Evolutionary conservation across 2,797 vertebrate genomes (phyloP).

Genomic region (Clarias platycephalus): DNA sequence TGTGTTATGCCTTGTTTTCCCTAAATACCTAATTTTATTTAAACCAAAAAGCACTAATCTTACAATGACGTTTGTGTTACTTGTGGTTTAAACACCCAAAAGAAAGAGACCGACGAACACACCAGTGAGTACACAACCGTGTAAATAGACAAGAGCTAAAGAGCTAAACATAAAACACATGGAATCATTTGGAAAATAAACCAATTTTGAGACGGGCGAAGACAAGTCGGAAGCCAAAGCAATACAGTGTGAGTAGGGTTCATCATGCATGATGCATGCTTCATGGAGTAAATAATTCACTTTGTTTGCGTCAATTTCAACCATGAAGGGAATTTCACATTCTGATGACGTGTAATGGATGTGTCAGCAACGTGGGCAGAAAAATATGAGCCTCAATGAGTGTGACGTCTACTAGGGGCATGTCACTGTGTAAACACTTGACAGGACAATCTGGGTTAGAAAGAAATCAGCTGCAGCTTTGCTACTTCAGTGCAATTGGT

Average conservation of each 20-base stretch:
- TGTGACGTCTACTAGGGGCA: not conserved
- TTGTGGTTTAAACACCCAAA: constrained; percentile 6
- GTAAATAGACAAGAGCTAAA: constrained; percentile 5
- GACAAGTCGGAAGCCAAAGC: constrained; percentile 14
- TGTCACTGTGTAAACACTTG: not conserved
- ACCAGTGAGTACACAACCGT: not conserved
- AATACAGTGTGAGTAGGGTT: not conserved
- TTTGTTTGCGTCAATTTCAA: constrained; percentile 13
- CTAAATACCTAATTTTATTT: not conserved
- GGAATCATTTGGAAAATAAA: constrained; percentile 8
- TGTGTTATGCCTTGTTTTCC: not conserved
- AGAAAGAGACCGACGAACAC: not conserved
- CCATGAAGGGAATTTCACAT: not conserved
- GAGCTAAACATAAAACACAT: constrained; percentile 13
- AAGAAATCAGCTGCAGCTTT: not conserved
- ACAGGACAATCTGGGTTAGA: not conserved
- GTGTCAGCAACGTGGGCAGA: not conserved
- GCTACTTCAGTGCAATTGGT: too few relatives aligned
- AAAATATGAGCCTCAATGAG: not conserved
- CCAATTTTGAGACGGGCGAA: not conserved
- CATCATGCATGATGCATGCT: not conserved
- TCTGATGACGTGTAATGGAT: not conserved
- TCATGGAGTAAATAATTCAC: not conserved
- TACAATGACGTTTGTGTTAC: not conserved
- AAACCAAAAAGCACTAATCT: not conserved